A percentile compares a stretch with the other conserved stretches of the same genome.
phyloP scores from a whole-genome alignment of 2,797 vertebrate species.

The Protosalanx chinensis region DNA sequence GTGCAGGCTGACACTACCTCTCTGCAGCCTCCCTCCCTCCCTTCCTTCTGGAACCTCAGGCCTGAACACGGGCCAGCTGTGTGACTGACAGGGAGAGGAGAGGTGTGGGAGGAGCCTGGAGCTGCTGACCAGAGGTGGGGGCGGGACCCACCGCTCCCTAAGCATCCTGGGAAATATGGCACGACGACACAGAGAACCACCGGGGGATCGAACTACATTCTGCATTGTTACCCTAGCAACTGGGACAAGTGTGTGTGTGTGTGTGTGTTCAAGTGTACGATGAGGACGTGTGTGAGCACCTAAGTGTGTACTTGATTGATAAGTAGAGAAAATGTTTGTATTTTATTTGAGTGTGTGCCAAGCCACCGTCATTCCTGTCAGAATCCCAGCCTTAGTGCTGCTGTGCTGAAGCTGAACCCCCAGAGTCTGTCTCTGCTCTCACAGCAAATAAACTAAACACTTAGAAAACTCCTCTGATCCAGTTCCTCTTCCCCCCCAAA shows the following conservation, averaged over 20 bases:
- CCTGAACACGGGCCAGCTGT: not conserved
- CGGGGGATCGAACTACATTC: conserved; percentile 20
- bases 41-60: not conserved
- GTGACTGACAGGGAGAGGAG: not conserved
- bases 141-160: not conserved
- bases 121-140: not conserved
- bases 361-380: conserved; percentile 43
- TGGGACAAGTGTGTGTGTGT: not conserved
- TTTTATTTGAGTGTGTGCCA: conserved; percentile 9
- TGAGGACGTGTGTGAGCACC: conserved; percentile 18
- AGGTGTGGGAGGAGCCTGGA: too few relatives aligned
- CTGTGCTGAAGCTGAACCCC: conserved; percentile 34
- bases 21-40: conserved; percentile 7
- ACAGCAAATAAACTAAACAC: conserved; percentile 44
- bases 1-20: conserved; percentile 30
- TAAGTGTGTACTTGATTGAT: conserved; percentile 20
- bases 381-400: conserved; percentile 25
- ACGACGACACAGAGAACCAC: conserved; percentile 10
- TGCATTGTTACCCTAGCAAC: not conserved
- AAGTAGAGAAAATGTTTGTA: too few relatives aligned
- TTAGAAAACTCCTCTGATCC: not conserved
- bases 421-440: conserved; percentile 35
- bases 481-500: not conserved
- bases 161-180: conserved; percentile 11
- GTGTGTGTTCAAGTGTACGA: conserved; percentile 1